Evolutionary conservation across 2,797 vertebrate species (phyloP).

Genomic region (Platalea minor): DNA sequence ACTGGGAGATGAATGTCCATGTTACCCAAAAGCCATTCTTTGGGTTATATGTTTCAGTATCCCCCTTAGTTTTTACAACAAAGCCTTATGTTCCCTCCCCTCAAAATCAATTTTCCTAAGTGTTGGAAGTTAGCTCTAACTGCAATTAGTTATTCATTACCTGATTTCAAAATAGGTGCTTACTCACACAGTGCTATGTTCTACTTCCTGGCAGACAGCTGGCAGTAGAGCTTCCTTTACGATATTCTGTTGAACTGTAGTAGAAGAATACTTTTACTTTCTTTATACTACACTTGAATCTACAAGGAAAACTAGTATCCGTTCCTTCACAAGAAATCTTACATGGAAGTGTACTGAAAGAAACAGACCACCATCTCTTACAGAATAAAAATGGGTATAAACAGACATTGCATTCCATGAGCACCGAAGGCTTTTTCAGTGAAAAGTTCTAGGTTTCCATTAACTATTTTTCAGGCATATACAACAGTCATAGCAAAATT

Average conservation of each 20-base stretch:
- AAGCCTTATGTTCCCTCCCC: not conserved
- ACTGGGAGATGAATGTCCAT: not conserved
- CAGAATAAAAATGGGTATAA: not conserved
- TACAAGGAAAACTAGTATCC: not conserved
- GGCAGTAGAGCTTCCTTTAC: constrained; percentile 1
- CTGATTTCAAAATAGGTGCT: not conserved
- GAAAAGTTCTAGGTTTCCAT: not conserved
- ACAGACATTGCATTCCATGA: not conserved
- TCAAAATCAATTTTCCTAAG: not conserved
- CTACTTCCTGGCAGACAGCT: not conserved
- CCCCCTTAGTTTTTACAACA: not conserved
- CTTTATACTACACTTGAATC: not conserved
- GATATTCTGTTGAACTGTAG: not conserved
- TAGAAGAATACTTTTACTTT: not conserved
- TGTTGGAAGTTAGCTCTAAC: not conserved
- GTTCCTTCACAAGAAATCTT: not conserved
- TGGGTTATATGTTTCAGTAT: not conserved
- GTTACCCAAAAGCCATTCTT: not conserved
- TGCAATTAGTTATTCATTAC: not conserved
- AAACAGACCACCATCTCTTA: not conserved
- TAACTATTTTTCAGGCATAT: not conserved
- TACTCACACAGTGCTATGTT: not conserved
- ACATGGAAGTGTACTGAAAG: not conserved
- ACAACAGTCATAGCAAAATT: not conserved
- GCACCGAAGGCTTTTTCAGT: not conserved